Base-by-base conservation (phyloP, 2,888 invertebrate genomes). In the Pachliopta kotzebuea region DNA sequence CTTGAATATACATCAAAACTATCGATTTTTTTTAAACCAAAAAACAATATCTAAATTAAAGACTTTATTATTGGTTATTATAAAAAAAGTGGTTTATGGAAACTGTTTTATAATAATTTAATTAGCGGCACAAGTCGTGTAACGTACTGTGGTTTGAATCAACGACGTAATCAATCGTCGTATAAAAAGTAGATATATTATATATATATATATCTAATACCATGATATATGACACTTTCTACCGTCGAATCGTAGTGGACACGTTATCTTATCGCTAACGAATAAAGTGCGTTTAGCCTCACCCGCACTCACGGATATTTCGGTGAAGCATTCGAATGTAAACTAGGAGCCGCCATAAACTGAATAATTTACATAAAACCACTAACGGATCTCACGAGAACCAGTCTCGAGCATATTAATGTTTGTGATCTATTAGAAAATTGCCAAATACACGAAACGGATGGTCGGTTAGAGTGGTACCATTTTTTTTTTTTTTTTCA, bases 371-470 rank as follows among this genome's bases (percentile, higher is more conserved):
- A 89, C 90, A 90, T 90, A 90, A 86, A 86, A 83, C 89, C 84
- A 84, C 86, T 90, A 91, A 90, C 90, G 90, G 90, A 88, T 89
- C 90, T 90, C 86, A 81, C 81, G 75, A 80, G 78, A 90, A 91
- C 90, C 85, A 81, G 91, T 91, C 85, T 74, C 73, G 69, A 76
- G 83, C 80, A 84, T 85, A 84, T 86, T 86, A 88, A 90, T 89
- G 87, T 77, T 75, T 72, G 90, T 91, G 90, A 90, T 90, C 87
- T 90, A 90, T 90, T 90, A 90, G 90, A 90, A 87, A 90, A 90
- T 90, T 88, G 85, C 83, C 85, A 78, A 66, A 76, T 72, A 74
- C 68, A 70, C 76, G 78, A 79, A 75, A 79, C 76, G 73, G 70
- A 76, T 72, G 75, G 78, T 76, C 78, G 77, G 76, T 80, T 79